These are phyloP conservation scores for cat (Felis catus) DNA, from an alignment of 2,113 vertebrate genomes.

Conservation along the genomic window DNA sequence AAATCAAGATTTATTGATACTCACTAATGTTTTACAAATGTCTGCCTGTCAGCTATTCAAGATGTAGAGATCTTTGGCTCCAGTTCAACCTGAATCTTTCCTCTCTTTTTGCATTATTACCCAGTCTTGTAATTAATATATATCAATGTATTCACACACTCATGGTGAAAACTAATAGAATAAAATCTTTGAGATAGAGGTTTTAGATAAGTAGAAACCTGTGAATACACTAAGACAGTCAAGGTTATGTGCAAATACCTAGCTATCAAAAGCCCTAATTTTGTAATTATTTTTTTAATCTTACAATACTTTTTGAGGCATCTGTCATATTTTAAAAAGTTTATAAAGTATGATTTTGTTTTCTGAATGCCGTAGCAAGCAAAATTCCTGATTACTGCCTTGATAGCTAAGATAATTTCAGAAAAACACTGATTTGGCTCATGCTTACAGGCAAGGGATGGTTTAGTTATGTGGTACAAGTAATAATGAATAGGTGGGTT, in stretches of 20 bases:
- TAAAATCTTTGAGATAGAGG: neutral
- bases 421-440: constrained; percentile 60
- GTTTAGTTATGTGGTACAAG: constrained; percentile 18
- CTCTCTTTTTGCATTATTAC: neutral
- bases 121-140: neutral
- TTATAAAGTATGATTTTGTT: constrained; percentile 43
- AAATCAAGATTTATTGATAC: neutral
- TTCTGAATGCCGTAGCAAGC: constrained; percentile 57
- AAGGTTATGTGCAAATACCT: neutral
- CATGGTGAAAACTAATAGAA: neutral
- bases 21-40: neutral
- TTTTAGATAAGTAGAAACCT: neutral
- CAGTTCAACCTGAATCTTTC: neutral
- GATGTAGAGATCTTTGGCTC: neutral
- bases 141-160: neutral
- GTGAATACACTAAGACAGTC: neutral
- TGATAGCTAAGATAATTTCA: constrained; percentile 47
- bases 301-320: neutral
- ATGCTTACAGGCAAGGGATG: constrained; percentile 56
- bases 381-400: constrained; percentile 48
- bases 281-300: constrained; percentile 1
- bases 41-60: neutral
- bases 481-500: neutral
- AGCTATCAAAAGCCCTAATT: neutral
- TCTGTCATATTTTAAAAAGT: constrained; percentile 7